Conservation (phyloP, 1,140 invertebrate genomes). For the Atta texana region DNA sequence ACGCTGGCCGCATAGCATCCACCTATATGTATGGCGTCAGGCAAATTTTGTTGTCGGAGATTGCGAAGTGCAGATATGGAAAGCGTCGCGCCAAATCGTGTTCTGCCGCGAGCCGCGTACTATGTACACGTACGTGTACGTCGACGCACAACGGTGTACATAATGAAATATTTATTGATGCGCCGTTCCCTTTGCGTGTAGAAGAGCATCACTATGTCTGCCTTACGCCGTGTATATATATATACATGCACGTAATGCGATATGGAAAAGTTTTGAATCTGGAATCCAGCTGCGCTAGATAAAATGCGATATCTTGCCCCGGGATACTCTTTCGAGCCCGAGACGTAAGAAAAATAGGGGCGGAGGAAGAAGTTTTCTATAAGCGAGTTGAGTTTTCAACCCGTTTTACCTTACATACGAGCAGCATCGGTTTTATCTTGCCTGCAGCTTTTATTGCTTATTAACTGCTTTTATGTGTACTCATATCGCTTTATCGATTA, state of each 20-base stretch:
- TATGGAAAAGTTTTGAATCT: slow-evolving; percentile 62
- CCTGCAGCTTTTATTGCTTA: slow-evolving; percentile 52
- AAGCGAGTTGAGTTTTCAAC: slow-evolving; percentile 48
- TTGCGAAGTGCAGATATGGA: slow-evolving; percentile 15
- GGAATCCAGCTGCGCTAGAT: slow-evolving; percentile 56
- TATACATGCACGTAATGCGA: slow-evolving; percentile 44
- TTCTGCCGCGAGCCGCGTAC: slow-evolving; percentile 32
- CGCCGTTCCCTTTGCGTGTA: not conserved
- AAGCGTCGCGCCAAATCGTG: slow-evolving; percentile 31
- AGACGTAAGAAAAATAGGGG: slow-evolving; percentile 45
- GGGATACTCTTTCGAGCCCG: slow-evolving; percentile 26
- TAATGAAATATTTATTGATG: slow-evolving; percentile 57
- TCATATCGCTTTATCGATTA: slow-evolving; percentile 50
- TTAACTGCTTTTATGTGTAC: slow-evolving; percentile 47
- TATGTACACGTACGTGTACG: not conserved
- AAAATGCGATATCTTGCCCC: slow-evolving; percentile 56
- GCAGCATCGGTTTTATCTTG: slow-evolving; percentile 37
- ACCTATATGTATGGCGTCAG: slow-evolving; percentile 44
- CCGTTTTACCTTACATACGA: slow-evolving; percentile 36
- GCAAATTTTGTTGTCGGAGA: slow-evolving; percentile 71
- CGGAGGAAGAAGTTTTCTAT: slow-evolving; percentile 49
- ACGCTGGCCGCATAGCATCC: slow-evolving; percentile 56
- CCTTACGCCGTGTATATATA: not conserved
- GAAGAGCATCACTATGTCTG: not conserved
- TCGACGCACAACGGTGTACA: slow-evolving; percentile 13